Evolutionary conservation across 2,888 invertebrate genomes (phyloP), one percentile per base, ranked within the genome.

Genomic region (Quadriops clusia): DNA sequence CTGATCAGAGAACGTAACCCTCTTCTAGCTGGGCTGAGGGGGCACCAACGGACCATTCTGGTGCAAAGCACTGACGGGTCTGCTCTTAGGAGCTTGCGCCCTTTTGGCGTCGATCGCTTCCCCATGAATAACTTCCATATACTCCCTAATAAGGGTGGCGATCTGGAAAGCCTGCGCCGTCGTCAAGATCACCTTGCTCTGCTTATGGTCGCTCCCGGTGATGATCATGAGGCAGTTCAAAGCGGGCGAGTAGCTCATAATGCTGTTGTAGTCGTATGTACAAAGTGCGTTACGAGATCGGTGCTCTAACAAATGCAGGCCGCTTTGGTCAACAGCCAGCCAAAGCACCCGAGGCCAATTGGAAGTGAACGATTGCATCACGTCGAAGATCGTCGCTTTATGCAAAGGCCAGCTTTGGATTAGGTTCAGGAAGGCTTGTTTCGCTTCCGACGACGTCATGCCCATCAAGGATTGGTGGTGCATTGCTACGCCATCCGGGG

Each of bases 301-400:
- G 52, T 86, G 84, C 47, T 93, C 87, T 47, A 93, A 65, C 38
- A 94, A 65, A 57, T 93, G 90, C 37, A 94, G 73, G 11, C 94
- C 94, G 47, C 75, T 76, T 58, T 91, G 90, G 63, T 93, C 90
- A 29, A 94, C 85, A 13, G 89, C 91, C 44, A 94, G 65, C 89
- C 93, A 90, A 24, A 94, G 65, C 23, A 83, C 77, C 50, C 91
- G 74, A 15, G 94, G 93, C 86, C 94, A 90, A 61, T 89, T 89
- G 14, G 91, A 90, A 8, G 93, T 91, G 58, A 91, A 93, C 7
- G 89, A 86, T 80, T 94, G 93, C 78, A 87, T 86, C 22, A 94
- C 93, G 58, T 93, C 91, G 56, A 89, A 94, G 50, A 94, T 84
- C 26, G 90, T 90, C 9, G 93, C 90, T 42, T 84, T 74, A 41